Evolutionary conservation across 2,888 invertebrate genomes (phyloP), one percentile per base, ranked within the genome.

Genomic region (Linyphia triangularis): DNA sequence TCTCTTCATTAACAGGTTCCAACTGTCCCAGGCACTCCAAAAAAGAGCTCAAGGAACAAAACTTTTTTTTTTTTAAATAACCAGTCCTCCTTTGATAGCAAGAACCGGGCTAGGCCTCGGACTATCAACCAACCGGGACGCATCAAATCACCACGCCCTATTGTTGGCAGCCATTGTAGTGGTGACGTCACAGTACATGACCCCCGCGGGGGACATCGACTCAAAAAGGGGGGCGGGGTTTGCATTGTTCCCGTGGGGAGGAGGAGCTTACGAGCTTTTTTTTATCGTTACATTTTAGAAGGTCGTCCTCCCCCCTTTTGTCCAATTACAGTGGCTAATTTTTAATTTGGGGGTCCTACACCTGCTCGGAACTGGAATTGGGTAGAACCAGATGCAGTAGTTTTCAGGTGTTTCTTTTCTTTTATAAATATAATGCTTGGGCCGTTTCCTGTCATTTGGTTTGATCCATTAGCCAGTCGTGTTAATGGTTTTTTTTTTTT

Each of bases 81-180:
- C 73, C 19, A 19, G 40, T 51, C 69, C 57, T 65, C 13, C 24
- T 51, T 59, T 33, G 19, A 81, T 22, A 22, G 24, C 0, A n/a
- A 75, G 24, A 57, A 69, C 67, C 51, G 22, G 77, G 65, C 40
- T 78, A 40, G 28, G 70, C 57, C 65, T 51, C 77, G 61, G 59
- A 22, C 79, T 24, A 33, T 43, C 72, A 72, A 51, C 79, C 86
- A 86, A 86, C 79, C 81, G 73, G 72, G 37, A 73, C 79, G 51
- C 16, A 19, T 69, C 24, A n/a, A n/a, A n/a, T n/a, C n/a, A n/a
- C n/a, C n/a, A n/a, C n/a, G n/a, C n/a, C n/a, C n/a, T n/a, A n/a
- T n/a, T n/a, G n/a, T n/a, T n/a, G n/a, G n/a, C n/a, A n/a, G n/a
- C n/a, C n/a, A n/a, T n/a, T n/a, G n/a, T n/a, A n/a, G n/a, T n/a